Conservation (phyloP, 2,888 invertebrate genomes). For the Caenorhabditis parvicauda region DNA sequence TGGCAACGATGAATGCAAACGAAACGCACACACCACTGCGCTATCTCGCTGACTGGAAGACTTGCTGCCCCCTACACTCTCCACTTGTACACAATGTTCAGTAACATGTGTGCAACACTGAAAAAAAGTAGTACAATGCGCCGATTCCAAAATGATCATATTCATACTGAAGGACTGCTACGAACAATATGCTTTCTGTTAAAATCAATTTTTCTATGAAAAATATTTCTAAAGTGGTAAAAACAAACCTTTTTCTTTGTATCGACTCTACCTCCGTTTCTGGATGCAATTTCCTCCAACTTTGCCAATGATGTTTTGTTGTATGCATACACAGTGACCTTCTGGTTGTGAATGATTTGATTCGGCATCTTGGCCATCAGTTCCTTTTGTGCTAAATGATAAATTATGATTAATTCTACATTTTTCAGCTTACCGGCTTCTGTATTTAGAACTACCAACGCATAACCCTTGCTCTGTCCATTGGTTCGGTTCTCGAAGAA, state of each 20-base stretch:
- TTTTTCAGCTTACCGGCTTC: slow-evolving; percentile 68
- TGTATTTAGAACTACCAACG: slow-evolving; percentile 88
- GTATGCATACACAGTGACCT: slow-evolving; percentile 88
- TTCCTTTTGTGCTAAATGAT: slow-evolving; percentile 31
- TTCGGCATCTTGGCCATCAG: slow-evolving; percentile 91
- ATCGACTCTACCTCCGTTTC: slow-evolving; percentile 31
- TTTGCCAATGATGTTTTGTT: slow-evolving; percentile 78
- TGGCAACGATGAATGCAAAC: neutral
- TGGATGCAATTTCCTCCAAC: slow-evolving; percentile 51
- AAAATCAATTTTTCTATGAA: too few relatives aligned
- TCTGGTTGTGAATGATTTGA: slow-evolving; percentile 86
- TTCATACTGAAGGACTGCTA: too few relatives aligned
- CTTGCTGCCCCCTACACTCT: neutral
- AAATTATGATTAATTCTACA: neutral
- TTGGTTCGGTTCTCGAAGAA: slow-evolving; percentile 98
- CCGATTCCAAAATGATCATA: too few relatives aligned
- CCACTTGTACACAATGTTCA: neutral
- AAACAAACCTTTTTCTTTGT: slow-evolving; percentile 39
- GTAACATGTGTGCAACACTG: neutral
- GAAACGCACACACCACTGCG: slow-evolving; percentile 13
- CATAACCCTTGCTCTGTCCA: slow-evolving; percentile 71
- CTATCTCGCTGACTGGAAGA: too few relatives aligned
- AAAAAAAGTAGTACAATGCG: too few relatives aligned
- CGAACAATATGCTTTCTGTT: too few relatives aligned
- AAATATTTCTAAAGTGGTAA: too few relatives aligned